A percentile compares a stretch with the other conserved stretches of the same genome.
Evolutionary conservation across 2,113 vertebrate genomes (phyloP).

Genomic region (Lynx canadensis): DNA sequence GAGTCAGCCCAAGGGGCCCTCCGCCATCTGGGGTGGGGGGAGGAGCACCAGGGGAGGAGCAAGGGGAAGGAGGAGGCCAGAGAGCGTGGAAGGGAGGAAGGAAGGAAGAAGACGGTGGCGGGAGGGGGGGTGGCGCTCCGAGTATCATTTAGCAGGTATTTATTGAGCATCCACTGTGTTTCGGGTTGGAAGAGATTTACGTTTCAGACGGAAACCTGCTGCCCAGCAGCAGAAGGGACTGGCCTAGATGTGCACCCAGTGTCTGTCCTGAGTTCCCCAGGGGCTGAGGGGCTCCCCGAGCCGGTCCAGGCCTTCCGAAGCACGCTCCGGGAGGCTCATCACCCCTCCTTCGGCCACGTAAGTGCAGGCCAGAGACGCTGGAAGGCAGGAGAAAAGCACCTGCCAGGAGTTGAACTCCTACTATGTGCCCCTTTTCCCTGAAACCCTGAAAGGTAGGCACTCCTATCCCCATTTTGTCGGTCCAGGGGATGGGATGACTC

Average conservation of each 20-base stretch:
- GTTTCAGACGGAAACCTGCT: not conserved
- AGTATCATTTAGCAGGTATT: accelerated
- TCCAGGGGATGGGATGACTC: not conserved
- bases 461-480: not conserved
- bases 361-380: accelerated
- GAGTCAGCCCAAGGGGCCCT: too few relatives aligned
- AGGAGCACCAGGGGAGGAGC: too few relatives aligned
- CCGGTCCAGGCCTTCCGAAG: not conserved
- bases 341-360: accelerated
- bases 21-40: too few relatives aligned
- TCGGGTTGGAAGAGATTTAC: not conserved
- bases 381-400: not conserved
- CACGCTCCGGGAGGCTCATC: accelerated
- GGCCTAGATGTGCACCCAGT: not conserved
- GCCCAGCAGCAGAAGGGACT: not conserved
- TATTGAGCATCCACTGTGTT: not conserved
- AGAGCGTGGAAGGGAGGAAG: not conserved
- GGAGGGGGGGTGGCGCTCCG: not conserved
- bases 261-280: not conserved
- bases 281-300: not conserved
- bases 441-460: not conserved
- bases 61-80: too few relatives aligned
- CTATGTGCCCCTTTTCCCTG: not conserved
- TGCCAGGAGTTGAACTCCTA: not conserved
- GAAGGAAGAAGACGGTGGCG: not conserved